Conservation (phyloP, 2,797 vertebrate species). For the Apogon hyalosoma region DNA sequence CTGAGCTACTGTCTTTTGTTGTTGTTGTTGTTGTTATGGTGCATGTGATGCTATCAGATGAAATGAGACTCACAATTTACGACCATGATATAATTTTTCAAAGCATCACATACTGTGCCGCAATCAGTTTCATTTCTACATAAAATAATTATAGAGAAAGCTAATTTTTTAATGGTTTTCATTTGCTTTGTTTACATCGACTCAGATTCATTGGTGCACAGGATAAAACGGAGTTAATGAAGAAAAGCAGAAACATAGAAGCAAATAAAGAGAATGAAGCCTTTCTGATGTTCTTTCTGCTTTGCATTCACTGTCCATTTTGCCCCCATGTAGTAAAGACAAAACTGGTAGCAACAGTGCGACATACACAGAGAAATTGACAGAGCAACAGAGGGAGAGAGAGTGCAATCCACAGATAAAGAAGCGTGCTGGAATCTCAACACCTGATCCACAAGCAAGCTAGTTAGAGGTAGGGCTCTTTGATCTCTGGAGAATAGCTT, state of each 20-base stretch:
- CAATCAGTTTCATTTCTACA: conserved; percentile 2
- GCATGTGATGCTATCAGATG: neutral
- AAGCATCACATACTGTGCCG: neutral
- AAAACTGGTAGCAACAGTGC: conserved; percentile 18
- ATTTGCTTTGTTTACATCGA: neutral
- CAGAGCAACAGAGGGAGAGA: conserved; percentile 37
- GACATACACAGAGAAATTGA: conserved; percentile 37
- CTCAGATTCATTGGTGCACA: neutral
- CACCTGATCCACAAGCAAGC: conserved; percentile 62
- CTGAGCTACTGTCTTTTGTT: too few relatives aligned
- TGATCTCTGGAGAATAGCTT: conserved; percentile 62
- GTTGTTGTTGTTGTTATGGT: neutral
- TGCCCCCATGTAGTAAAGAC: conserved; percentile 6
- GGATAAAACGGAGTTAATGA: conserved; percentile 19
- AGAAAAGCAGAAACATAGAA: conserved; percentile 14
- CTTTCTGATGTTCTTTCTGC: conserved; percentile 8
- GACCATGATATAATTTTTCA: neutral
- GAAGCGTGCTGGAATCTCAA: conserved; percentile 53
- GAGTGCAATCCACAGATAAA: conserved; percentile 42
- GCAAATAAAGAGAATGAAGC: conserved; percentile 12
- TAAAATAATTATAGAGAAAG: neutral
- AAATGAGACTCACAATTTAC: neutral
- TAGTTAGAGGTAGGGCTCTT: conserved; percentile 56
- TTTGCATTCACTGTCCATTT: conserved; percentile 31
- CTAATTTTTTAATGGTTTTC: neutral